Conservation (phyloP, 2,888 invertebrate species). For the Sialis lutaria region DNA sequence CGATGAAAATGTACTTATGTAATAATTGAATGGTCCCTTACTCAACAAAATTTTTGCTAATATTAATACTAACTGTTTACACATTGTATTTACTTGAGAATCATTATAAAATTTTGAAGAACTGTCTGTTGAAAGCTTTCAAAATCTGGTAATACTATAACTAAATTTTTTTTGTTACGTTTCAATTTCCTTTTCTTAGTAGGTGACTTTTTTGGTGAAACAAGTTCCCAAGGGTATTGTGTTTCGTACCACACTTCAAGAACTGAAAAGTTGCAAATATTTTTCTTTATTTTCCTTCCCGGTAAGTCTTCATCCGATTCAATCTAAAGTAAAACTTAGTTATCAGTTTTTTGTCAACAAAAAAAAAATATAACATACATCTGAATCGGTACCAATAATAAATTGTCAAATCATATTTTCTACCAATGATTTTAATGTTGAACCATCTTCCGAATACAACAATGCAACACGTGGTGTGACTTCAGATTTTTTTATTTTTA, state of each 20-base stretch:
- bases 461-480: constrained; percentile 55
- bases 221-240: constrained; percentile 16
- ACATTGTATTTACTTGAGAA: constrained; percentile 40
- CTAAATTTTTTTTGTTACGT: constrained; percentile 29
- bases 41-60: too few relatives aligned
- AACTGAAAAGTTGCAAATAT: constrained; percentile 44
- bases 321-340: not conserved
- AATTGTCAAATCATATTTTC: constrained; percentile 58
- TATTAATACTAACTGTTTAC: too few relatives aligned
- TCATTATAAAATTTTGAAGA: constrained; percentile 66
- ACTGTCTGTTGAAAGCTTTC: constrained; percentile 59
- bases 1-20: too few relatives aligned
- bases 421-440: constrained; percentile 49
- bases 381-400: constrained; percentile 29
- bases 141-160: constrained; percentile 71
- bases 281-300: constrained; percentile 31
- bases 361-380: constrained; percentile 15
- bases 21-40: too few relatives aligned
- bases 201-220: constrained; percentile 15
- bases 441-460: constrained; percentile 59
- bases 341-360: not conserved
- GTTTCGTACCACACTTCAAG: constrained; percentile 41
- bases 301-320: not conserved
- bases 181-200: constrained; percentile 20
- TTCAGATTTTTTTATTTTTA: constrained; percentile 38